Conservation (phyloP, 2,888 invertebrate species). For the Pinctada fucata region DNA sequence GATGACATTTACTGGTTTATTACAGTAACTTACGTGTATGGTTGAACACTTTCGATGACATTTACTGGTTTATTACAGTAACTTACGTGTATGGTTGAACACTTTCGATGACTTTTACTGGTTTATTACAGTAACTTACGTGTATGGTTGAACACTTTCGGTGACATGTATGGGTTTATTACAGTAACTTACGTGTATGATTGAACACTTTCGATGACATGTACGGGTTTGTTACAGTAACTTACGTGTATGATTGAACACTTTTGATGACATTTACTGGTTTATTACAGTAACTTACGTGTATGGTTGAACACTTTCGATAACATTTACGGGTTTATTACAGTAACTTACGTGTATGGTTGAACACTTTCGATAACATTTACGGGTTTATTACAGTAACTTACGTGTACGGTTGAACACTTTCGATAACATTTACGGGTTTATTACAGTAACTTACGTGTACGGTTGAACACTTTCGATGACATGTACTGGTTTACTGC, state of each 20-base stretch:
- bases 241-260: conserved; percentile 11
- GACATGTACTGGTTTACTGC: conserved; percentile 28
- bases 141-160: too few relatives aligned
- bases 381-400: neutral
- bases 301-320: too few relatives aligned
- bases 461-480: conserved; percentile 21
- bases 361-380: neutral
- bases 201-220: neutral
- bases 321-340: too few relatives aligned
- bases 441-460: conserved; percentile 5
- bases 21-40: too few relatives aligned
- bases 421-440: neutral
- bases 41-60: too few relatives aligned
- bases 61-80: too few relatives aligned
- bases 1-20: too few relatives aligned
- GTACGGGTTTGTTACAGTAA: neutral
- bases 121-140: too few relatives aligned
- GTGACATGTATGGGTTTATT: too few relatives aligned
- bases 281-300: too few relatives aligned
- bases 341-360: neutral
- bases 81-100: too few relatives aligned
- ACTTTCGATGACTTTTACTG: too few relatives aligned
- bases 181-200: neutral
- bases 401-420: neutral
- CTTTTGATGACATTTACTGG: conserved; percentile 32